Conservation (phyloP, 2,888 invertebrate species). For the Polydrusus cervinus region DNA sequence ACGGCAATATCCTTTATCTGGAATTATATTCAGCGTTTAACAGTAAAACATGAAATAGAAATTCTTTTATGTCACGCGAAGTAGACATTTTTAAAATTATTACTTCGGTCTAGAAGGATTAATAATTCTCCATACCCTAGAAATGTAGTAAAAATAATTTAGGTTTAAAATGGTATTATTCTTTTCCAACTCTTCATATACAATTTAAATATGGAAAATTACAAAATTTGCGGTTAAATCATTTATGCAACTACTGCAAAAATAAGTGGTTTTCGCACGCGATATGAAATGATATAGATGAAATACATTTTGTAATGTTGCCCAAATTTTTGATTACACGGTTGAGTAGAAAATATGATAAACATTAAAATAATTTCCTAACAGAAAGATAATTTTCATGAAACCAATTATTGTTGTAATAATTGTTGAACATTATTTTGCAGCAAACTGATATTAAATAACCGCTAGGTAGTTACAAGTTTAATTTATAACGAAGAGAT, state of each 20-base stretch:
- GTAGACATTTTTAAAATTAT: conserved; percentile 53
- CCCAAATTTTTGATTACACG: too few relatives aligned
- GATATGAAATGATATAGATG: too few relatives aligned
- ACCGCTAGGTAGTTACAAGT: too few relatives aligned
- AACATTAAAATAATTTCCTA: too few relatives aligned
- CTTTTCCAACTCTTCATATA: conserved; percentile 7
- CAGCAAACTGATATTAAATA: too few relatives aligned
- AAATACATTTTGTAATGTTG: too few relatives aligned
- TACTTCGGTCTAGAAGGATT: conserved; percentile 46
- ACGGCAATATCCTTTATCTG: conserved; percentile 50
- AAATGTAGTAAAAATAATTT: conserved; percentile 44
- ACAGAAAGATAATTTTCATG: too few relatives aligned
- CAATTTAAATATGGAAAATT: conserved; percentile 16
- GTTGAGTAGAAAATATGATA: too few relatives aligned
- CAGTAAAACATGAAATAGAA: conserved; percentile 53
- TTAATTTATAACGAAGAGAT: too few relatives aligned
- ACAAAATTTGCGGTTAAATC: not conserved
- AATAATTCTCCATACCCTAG: conserved; percentile 49
- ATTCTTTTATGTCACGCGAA: conserved; percentile 55
- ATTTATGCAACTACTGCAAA: not conserved
- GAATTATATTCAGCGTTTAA: conserved; percentile 52
- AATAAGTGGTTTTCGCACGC: too few relatives aligned
- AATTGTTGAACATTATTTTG: too few relatives aligned
- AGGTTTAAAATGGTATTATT: conserved; percentile 20
- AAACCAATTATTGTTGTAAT: too few relatives aligned